Conservation (phyloP, 2,888 invertebrate species). For the Hymenopus coronatus region DNA sequence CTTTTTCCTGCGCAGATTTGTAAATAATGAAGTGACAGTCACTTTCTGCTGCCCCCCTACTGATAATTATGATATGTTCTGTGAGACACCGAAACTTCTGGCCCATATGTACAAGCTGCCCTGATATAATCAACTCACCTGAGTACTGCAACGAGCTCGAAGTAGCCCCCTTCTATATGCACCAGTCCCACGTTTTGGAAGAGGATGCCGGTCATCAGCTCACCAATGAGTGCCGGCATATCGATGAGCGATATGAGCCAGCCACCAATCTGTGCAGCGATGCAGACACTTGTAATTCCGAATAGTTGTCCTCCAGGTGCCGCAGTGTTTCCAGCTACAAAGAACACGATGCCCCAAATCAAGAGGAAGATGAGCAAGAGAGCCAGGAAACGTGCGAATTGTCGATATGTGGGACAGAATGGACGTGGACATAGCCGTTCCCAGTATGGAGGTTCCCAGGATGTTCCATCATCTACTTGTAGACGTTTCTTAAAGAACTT, state of each 20-base stretch:
- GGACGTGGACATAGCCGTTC: slow-evolving; percentile 78
- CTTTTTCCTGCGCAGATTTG: no score
- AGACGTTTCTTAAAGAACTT: slow-evolving; percentile 77
- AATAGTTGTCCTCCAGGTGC: slow-evolving; percentile 83
- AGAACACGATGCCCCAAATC: slow-evolving; percentile 56
- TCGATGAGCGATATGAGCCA: slow-evolving; percentile 76
- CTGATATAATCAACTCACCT: slow-evolving; percentile 53
- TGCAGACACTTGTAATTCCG: slow-evolving; percentile 68
- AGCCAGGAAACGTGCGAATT: slow-evolving; percentile 71
- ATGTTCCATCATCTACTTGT: slow-evolving; percentile 47
- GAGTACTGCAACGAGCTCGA: slow-evolving; percentile 64
- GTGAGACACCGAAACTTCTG: no score
- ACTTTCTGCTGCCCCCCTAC: no score
- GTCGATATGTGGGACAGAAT: slow-evolving; percentile 79
- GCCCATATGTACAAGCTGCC: no score
- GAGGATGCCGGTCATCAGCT: slow-evolving; percentile 78
- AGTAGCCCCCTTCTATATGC: slow-evolving; percentile 65
- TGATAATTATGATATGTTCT: no score
- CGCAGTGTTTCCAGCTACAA: slow-evolving; percentile 69
- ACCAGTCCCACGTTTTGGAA: slow-evolving; percentile 73
- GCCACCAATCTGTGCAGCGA: slow-evolving; percentile 79
- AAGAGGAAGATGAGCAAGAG: slow-evolving; percentile 61
- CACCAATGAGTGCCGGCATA: slow-evolving; percentile 80
- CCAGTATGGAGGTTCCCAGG: slow-evolving; percentile 83
- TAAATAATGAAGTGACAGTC: no score